Base-by-base conservation (phyloP, 2,113 vertebrate genomes). In the Macroglossus sobrinus region DNA sequence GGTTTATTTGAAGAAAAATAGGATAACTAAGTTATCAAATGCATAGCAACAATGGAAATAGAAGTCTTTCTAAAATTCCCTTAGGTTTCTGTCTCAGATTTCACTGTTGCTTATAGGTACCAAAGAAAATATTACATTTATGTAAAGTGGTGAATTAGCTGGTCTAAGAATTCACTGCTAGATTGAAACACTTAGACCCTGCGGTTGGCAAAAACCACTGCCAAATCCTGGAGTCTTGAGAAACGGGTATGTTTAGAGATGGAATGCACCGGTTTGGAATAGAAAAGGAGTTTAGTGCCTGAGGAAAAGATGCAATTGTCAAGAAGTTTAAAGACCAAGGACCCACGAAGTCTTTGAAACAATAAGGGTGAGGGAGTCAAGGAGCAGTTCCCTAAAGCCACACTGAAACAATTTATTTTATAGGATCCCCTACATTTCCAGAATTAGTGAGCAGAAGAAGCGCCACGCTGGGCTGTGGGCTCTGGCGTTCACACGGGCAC, bases 361-460 rank as follows among this genome's bases (percentile, higher is more conserved):
- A 86, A 95, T n/a, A 87, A 95, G 80, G 57, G n/a, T 95, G 92
- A 96, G 95, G 93, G 96, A 97, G 87, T 78, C n/a, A 19, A 76
- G 96, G 97, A 97, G 89, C 90, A 94, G 95, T 92, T 97, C 63
- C 72, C 84, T 95, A 89, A 76, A 95, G 92, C 90, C 97, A 96
- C 94, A 80, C 30, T 71, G 93, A 97, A 97, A 93, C 84, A 43
- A 3, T 55, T 97, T 96, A 92, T 97, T 95, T 96, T 96, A 72
- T 92, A 94, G 91, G 91, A 79, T 96, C 94, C 90, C 78, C 92
- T 86, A 78, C 81, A 35, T 95, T 97, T 92, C 8, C 92, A 90
- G 93, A 84, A 94, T 93, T 68, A 93, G 82, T 66, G 69, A 96
- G 80, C 96, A 87, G 93, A 76, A 2, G 72, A 47, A 84, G 85